Evolutionary conservation across 2,797 vertebrate genomes (phyloP).

Genomic region (Galaxias olidus): DNA sequence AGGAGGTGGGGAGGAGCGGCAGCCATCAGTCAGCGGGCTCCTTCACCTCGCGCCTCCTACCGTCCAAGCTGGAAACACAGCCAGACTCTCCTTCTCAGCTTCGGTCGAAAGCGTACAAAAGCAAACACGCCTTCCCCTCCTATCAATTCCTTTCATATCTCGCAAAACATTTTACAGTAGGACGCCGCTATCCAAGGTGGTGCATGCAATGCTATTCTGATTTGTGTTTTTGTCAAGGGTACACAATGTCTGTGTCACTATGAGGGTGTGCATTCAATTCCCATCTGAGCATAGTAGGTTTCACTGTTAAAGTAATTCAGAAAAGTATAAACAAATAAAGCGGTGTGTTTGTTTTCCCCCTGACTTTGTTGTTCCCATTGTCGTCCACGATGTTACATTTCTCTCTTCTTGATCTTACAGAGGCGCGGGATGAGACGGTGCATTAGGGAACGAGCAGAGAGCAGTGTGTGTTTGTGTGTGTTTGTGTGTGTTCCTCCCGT

Average conservation of each 20-base stretch:
- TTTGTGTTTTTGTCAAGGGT: constrained; percentile 50
- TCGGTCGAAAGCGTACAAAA: too few species aligned
- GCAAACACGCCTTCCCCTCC: constrained; percentile 50
- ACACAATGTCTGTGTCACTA: constrained; percentile 50
- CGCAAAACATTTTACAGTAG: constrained; percentile 40
- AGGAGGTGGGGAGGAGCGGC: constrained; percentile 40
- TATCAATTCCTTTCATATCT: constrained; percentile 44
- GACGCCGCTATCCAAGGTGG: constrained; percentile 18
- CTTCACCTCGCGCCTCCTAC: constrained; percentile 65
- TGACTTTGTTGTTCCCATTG: constrained; percentile 41
- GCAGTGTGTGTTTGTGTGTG: constrained; percentile 17
- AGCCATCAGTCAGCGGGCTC: constrained; percentile 54
- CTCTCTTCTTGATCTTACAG: constrained; percentile 30
- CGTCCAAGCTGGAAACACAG: constrained; percentile 47
- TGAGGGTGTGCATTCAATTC: constrained; percentile 41
- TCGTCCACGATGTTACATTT: constrained; percentile 31
- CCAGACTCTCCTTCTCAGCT: constrained; percentile 35
- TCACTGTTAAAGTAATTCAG: constrained; percentile 34
- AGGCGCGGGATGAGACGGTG: constrained; percentile 22
- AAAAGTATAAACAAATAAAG: constrained; percentile 6
- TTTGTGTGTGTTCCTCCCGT: constrained; percentile 27
- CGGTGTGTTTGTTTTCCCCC: constrained; percentile 33
- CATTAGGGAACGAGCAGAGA: constrained; percentile 1
- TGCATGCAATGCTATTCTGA: constrained; percentile 34
- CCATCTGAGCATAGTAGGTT: constrained; percentile 34